Evolutionary conservation across 1,140 invertebrate genomes (phyloP), one percentile per base, ranked within the genome.

Genomic region (Zaprionus taronus): DNA sequence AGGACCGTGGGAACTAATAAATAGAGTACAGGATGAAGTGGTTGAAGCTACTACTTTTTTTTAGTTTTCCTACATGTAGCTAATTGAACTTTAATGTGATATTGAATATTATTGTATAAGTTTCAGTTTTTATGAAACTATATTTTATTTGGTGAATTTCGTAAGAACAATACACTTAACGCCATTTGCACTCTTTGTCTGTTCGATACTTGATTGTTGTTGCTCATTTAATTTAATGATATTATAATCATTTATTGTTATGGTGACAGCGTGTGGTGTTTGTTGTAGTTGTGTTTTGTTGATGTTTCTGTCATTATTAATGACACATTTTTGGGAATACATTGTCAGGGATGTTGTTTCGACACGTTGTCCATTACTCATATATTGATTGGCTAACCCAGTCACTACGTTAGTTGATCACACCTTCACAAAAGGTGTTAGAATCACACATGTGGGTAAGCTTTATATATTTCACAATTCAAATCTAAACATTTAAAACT

Each of bases 221-320:
- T 24, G 58, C 68, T 73, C 55, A 65, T 80, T 86, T 87, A 66
- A 75, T 78, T 87, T 87, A 87, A 80, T 87, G 80, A 78, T 62
- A 78, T 78, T 87, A 73, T 78, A 77, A 83, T 87, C 68, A 76
- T 72, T 80, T 83, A 80, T 80, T 63, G 83, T 56, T 47, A 83
- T 86, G 64, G 77, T 83, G 80, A 87, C 83, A 87, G 77, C 71
- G 58, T 77, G 64, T 75, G 53, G 57, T 36, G 64, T 51, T 60
- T 38, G 66, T 83, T 56, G 49, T 47, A 62, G 34, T 24, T 51
- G 60, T 24, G 22, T 14, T 66, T 15, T 72, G 22, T 66, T 47
- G 36, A 53, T 65, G 53, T 44, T 64, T 20, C 57, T 36, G 55
- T 63, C 72, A 70, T 53, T 70, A 74, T 79, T 67, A 69, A 79